Evolutionary conservation across 2,113 vertebrate species (phyloP).

Genomic region (Dolichallabes microphthalmus): DNA sequence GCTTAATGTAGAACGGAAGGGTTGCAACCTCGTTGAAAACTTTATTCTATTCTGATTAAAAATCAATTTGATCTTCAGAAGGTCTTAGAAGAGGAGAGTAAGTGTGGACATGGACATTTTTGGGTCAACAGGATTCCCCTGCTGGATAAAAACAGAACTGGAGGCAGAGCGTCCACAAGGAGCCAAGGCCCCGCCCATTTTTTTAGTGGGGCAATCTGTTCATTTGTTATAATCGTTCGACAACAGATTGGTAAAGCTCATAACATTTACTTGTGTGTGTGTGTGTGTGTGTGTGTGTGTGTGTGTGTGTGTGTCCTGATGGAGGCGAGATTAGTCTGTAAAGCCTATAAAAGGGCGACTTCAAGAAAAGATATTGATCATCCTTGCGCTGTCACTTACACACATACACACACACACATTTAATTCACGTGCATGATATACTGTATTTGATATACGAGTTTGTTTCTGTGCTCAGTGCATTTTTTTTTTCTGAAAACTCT

Average conservation of each 20-base stretch:
- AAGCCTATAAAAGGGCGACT: slow-evolving; percentile 12
- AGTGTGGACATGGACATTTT: neutral
- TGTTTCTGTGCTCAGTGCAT: neutral
- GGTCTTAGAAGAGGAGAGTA: neutral
- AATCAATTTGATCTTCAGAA: neutral
- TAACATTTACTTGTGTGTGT: neutral
- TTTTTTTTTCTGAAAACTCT: too few species aligned
- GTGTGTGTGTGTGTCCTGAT: neutral
- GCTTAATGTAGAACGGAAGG: neutral
- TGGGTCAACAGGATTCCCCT: neutral
- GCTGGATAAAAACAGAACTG: neutral
- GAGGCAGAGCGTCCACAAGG: neutral
- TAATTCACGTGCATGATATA: slow-evolving; percentile 23
- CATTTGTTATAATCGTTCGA: neutral
- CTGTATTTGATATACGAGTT: neutral
- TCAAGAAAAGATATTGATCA: slow-evolving; percentile 20
- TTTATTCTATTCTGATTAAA: neutral
- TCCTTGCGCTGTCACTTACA: neutral
- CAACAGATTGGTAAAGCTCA: neutral
- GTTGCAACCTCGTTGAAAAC: neutral
- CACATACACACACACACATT: neutral
- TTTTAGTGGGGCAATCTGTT: neutral
- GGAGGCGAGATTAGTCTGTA: slow-evolving; percentile 2
- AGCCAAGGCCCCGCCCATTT: neutral
- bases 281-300: too few species aligned